Base-by-base conservation (phyloP, 1,140 invertebrate genomes). In the Sycophaga agraensis region DNA sequence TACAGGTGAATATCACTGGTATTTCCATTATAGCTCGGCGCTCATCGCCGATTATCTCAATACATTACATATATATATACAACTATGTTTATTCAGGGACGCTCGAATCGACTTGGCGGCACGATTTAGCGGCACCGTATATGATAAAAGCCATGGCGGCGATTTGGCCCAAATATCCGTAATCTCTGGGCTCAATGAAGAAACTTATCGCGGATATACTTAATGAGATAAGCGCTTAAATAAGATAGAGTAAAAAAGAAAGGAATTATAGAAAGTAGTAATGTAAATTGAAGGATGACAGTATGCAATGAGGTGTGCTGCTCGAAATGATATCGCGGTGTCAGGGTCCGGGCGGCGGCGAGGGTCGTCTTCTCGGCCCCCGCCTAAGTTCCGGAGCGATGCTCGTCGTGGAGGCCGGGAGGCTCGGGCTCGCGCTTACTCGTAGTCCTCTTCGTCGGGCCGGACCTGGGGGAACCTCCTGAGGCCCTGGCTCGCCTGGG, bases 391-490 rank as follows among this genome's bases (percentile, higher is more conserved):
- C n/a, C n/a, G n/a, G n/a, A n/a, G n/a, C n/a, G n/a, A n/a, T n/a
- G n/a, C n/a, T n/a, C n/a, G n/a, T n/a, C 28, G 28, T 11, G 28
- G 28, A 31, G 28, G 28, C 5, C 11, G 28, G 28, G 28, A 40
- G 39, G 5, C 3, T 5, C 4, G n/a, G 24, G 22, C 24, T 24
- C 37, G 45, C 21, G 4, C 2, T 5, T 74, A 80, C 65, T 81
- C 77, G 50, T 80, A 80, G 16, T 80, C 78, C 37, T 80, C 79
- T 22, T 79, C 79, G 6, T 80, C 74, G 1, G 76, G 74, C 70
- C 75, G 68, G n/a, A 80, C 73, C 61, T 79, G 76, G 26, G 79
- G 78, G 64, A 69, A 80, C 71, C 79, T 79, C 66, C 77, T 74
- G 16, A 76, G 56, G 4, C 67, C 65, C 21, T 76, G 70, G 17